Percentiles rank a stretch among this genome's conserved stretches.
These are phyloP conservation scores for Atopsyche davidsoni DNA, from an alignment of 1,140 invertebrate species.

Conservation along the genomic window DNA sequence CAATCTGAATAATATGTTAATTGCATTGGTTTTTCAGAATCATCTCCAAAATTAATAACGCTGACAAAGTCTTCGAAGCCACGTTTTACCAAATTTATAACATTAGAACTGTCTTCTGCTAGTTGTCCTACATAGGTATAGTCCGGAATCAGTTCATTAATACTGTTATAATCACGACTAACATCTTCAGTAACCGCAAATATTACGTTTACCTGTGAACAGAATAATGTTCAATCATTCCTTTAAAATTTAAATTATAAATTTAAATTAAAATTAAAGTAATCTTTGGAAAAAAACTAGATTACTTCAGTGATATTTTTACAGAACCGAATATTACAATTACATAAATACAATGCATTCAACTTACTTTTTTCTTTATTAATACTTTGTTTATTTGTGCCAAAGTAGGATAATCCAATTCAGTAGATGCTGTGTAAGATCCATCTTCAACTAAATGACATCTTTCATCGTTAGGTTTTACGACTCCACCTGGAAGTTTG, in stretches of 20 bases:
- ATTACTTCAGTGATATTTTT: conserved; percentile 9
- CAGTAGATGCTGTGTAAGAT: conserved; percentile 47
- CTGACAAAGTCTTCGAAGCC: conserved; percentile 54
- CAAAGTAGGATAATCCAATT: conserved; percentile 58
- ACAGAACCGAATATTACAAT: conserved; percentile 20
- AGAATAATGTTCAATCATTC: conserved; percentile 5
- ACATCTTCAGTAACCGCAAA: conserved; percentile 54
- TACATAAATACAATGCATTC: not conserved
- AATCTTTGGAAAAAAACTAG: conserved; percentile 3
- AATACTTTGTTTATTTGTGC: conserved; percentile 54
- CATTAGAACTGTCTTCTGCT: conserved; percentile 54
- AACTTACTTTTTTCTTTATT: conserved; percentile 47
- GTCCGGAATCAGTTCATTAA: conserved; percentile 48
- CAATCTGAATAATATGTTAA: conserved; percentile 54
- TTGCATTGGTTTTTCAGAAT: conserved; percentile 44
- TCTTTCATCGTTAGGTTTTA: conserved; percentile 45
- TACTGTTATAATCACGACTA: conserved; percentile 47
- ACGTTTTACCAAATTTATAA: conserved; percentile 53
- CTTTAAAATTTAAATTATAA: conserved; percentile 18
- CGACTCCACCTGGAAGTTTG: conserved; percentile 43
- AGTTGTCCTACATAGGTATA: conserved; percentile 53
- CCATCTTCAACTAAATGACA: conserved; percentile 53
- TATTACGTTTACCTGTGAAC: conserved; percentile 53
- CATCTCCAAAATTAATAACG: conserved; percentile 51
- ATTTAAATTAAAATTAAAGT: conserved; percentile 6